Conservation (phyloP, 2,113 vertebrate genomes). For the Isichthys henryi region DNA sequence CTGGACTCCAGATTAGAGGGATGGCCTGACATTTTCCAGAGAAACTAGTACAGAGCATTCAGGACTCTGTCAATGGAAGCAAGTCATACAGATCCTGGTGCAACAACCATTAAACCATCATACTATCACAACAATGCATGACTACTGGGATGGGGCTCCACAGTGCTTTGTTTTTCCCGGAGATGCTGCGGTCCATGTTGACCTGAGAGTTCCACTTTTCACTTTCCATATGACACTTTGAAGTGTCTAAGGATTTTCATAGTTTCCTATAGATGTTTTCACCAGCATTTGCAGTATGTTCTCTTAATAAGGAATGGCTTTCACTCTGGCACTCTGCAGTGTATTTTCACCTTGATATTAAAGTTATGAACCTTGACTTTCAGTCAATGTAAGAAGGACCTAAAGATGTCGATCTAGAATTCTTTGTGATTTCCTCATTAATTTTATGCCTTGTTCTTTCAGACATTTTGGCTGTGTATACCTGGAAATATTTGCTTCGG, state of each 20-base stretch:
- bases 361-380: background rate
- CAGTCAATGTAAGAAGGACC: background rate
- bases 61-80: no score
- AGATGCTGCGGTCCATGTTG: background rate
- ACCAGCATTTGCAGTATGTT: no score
- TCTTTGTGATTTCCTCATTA: background rate
- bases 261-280: no score
- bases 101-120: no score
- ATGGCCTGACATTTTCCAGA: no score
- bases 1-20: background rate
- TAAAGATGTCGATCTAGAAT: background rate
- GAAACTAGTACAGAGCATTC: no score
- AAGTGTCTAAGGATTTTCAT: background rate
- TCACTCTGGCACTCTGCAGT: background rate
- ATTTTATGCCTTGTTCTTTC: background rate
- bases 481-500: background rate
- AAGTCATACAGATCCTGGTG: no score
- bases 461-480: background rate
- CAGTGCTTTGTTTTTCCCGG: background rate
- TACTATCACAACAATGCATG: background rate
- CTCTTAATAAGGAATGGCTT: no score
- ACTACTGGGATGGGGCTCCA: background rate
- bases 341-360: background rate
- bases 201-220: background rate
- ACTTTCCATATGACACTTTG: background rate